Base-by-base conservation (phyloP, 2,797 vertebrate genomes). In the Epinephelus coioides region DNA sequence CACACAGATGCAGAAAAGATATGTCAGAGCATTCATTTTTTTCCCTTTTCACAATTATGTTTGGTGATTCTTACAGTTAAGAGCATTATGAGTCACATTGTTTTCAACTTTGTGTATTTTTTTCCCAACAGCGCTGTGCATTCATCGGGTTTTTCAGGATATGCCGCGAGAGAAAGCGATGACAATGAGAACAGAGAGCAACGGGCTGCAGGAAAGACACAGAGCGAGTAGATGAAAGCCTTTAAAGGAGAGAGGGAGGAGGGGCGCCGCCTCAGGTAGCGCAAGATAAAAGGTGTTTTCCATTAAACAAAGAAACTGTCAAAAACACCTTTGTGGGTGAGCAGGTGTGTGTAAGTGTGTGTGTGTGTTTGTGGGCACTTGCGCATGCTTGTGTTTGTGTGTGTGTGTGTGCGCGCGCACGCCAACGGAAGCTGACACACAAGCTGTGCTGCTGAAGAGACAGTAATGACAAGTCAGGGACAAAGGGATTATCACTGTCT, bases 401-500 rank as follows among this genome's bases (percentile, higher is more conserved):
- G 78, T 71, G 76, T 60, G 78, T 44, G 60, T 30, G 34, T 1
- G 34, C 2, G 34, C 6, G 34, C 2, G 34, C 34, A 34, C 34
- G 34, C 34, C 18, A 49, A 70, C 47, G 63, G 84, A 93, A 89
- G 81, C 84, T 87, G 79, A 92, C 86, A 89, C 86, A 82, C 80
- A 87, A 88, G 71, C 80, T 71, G 83, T 44, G 82, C 83, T 67
- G 79, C 78, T 81, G 82, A 89, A 85, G 79, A 90, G 86, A 93
- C 88, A 88, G 85, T 92, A 91, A 94, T 91, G 88, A 93, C 93
- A 95, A 91, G 89, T 91, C 92, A 87, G 90, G 93, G 91, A 95
- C 93, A 94, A 94, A 92, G 87, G 93, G 93, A 95, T 96, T 94
- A 95, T 91, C 85, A 94, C 89, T 89, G 93, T 95, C 93, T 93